A percentile compares a stretch with the other conserved stretches of the same genome.
These are phyloP conservation scores for Chaetorhynchus papuensis DNA, from an alignment of 2,113 vertebrate species.

Conservation along the genomic window DNA sequence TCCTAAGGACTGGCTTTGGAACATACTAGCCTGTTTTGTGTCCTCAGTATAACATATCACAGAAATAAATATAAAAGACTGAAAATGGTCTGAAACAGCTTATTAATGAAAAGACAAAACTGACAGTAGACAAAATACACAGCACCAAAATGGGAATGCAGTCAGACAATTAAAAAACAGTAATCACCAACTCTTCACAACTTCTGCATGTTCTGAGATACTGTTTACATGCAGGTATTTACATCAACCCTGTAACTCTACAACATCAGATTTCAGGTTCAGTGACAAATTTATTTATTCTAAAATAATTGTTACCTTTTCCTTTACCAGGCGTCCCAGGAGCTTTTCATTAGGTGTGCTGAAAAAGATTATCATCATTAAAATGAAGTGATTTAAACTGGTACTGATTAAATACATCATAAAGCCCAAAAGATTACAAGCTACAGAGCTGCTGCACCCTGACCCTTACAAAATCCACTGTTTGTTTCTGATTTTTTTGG, in stretches of 20 bases:
- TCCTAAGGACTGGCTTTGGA: neutral
- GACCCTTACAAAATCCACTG: neutral
- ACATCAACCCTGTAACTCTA: neutral
- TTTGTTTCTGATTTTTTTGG: neutral
- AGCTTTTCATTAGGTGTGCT: conserved; percentile 98
- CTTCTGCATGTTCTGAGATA: neutral
- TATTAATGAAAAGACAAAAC: neutral
- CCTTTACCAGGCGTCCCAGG: conserved; percentile 93
- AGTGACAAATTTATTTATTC: neutral
- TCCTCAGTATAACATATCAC: neutral
- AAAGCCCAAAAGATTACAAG: neutral
- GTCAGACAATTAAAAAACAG: neutral
- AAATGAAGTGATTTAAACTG: neutral
- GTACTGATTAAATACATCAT: neutral
- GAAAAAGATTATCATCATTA: conserved; percentile 33
- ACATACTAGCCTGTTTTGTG: neutral
- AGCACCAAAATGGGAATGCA: neutral
- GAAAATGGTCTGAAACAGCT: neutral
- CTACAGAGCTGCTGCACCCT: neutral
- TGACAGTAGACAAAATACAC: neutral
- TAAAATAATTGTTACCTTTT: conserved; percentile 82
- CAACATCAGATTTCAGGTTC: neutral
- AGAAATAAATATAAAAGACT: neutral
- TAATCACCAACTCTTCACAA: neutral
- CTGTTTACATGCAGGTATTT: neutral